Conservation (phyloP, 2,888 invertebrate genomes). For the Trichacis sp. region DNA sequence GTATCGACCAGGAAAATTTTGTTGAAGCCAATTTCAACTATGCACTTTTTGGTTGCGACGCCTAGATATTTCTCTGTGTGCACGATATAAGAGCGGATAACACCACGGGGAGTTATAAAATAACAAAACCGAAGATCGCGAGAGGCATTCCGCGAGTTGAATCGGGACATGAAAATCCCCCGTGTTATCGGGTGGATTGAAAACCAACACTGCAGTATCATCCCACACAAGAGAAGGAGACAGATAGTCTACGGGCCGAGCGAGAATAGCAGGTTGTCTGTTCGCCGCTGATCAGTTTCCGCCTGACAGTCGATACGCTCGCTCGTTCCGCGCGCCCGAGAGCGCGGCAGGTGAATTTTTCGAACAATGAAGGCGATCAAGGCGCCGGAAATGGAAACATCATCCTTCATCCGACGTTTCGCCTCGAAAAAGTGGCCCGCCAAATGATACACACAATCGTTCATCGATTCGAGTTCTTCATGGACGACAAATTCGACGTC, state of each 20-base stretch:
- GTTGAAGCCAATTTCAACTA: too few relatives aligned
- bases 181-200: constrained; percentile 25
- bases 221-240: constrained; percentile 41
- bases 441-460: too few relatives aligned
- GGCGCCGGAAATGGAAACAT: neutral
- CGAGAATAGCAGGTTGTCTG: constrained; percentile 51
- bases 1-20: too few relatives aligned
- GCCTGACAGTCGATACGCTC: constrained; percentile 50
- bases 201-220: constrained; percentile 24
- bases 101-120: too few relatives aligned
- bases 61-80: too few relatives aligned
- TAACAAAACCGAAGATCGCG: too few relatives aligned
- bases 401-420: neutral
- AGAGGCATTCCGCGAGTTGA: neutral
- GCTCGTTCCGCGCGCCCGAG: constrained; percentile 28
- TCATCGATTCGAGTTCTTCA: too few relatives aligned
- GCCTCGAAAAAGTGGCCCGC: neutral
- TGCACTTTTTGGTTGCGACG: too few relatives aligned
- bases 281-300: constrained; percentile 57
- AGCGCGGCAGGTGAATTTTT: constrained; percentile 3
- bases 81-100: too few relatives aligned
- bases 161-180: constrained; percentile 19
- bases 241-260: constrained; percentile 39
- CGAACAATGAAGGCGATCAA: neutral
- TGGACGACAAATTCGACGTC: too few relatives aligned